Evolutionary conservation across 2,888 invertebrate genomes (phyloP).

Genomic region (Andricus curvator): DNA sequence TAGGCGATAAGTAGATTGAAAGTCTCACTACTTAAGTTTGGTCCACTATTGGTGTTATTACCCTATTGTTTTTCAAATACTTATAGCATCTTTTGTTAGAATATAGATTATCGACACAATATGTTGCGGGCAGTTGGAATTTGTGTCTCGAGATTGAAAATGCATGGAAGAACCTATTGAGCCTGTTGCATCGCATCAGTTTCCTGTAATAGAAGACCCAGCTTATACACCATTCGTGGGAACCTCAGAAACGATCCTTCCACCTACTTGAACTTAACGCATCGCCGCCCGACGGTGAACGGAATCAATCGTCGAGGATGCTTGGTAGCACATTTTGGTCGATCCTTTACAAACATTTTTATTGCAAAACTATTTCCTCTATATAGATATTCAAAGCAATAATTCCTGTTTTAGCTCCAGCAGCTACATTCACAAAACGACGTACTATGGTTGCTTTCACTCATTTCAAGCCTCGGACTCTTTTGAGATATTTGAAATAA

Average conservation of each 20-base stretch:
- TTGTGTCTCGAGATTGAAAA: not conserved
- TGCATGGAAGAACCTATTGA: conserved; percentile 37
- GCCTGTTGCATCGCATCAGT: conserved; percentile 48
- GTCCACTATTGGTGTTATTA: too few species aligned
- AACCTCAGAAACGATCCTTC: conserved; percentile 41
- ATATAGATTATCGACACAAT: too few species aligned
- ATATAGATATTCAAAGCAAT: not conserved
- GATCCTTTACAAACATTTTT: not conserved
- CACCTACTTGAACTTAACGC: conserved; percentile 49
- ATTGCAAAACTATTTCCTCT: not conserved
- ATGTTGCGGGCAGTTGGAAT: not conserved
- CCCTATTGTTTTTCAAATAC: too few species aligned
- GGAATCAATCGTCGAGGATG: conserved; percentile 35
- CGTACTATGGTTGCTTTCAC: not conserved
- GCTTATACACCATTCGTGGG: not conserved
- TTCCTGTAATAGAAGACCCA: not conserved
- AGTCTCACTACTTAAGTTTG: too few species aligned
- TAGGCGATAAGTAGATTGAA: too few species aligned
- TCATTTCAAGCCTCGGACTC: too few species aligned
- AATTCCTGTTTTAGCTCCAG: not conserved
- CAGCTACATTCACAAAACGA: not conserved
- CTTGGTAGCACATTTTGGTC: not conserved
- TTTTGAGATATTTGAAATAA: too few species aligned
- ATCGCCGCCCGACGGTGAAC: conserved; percentile 38
- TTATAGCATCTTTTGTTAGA: too few species aligned